A percentile compares a stretch with the other conserved stretches of the same genome.
Conservation (phyloP, 2,113 vertebrate genomes). For the Chamaetylas fuelleborni region DNA sequence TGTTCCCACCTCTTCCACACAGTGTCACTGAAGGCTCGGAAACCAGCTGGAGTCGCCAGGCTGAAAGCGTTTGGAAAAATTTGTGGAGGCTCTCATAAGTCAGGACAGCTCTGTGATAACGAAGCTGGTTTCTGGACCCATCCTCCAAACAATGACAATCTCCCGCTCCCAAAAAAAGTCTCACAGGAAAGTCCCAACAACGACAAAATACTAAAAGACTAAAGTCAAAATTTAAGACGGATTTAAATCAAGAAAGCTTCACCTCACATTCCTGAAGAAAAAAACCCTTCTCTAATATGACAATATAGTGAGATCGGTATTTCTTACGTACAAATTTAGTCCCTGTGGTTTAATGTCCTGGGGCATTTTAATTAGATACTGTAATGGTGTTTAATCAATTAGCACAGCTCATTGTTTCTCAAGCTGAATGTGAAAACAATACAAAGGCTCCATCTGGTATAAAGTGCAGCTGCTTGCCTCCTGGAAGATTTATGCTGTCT, state of each 20-base stretch:
- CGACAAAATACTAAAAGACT: neutral
- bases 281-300: neutral
- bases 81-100: rapidly evolving
- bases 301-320: neutral
- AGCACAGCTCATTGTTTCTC: neutral
- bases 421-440: neutral
- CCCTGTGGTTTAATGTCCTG: neutral
- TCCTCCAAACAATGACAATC: neutral
- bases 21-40: slow-evolving; percentile 62
- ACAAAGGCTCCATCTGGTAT: neutral
- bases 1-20: slow-evolving; percentile 61
- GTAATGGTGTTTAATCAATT: slow-evolving; percentile 2
- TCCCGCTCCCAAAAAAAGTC: neutral
- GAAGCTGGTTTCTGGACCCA: neutral
- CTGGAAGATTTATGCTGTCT: neutral
- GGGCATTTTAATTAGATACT: slow-evolving; percentile 22
- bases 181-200: neutral
- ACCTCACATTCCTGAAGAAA: neutral
- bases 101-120: neutral
- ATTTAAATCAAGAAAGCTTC: neutral
- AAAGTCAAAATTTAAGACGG: neutral
- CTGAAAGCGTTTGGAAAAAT: neutral
- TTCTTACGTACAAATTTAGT: neutral
- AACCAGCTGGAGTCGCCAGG: neutral
- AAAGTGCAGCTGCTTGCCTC: slow-evolving; percentile 12